Base-by-base conservation (phyloP, 2,888 invertebrate species). In the Eristalis tenax region DNA sequence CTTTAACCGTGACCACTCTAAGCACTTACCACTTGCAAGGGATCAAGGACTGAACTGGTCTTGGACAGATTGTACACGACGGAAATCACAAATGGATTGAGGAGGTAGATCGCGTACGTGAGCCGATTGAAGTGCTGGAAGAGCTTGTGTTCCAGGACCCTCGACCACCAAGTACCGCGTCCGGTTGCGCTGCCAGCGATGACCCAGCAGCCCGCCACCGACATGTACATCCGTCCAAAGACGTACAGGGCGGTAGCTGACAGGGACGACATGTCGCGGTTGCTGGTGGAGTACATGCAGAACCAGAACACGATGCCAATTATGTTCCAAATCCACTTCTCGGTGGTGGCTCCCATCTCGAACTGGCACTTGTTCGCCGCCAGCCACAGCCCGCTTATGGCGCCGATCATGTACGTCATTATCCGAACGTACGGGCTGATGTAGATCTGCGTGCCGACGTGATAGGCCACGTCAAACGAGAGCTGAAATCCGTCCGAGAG, bases 21-120 rank as follows among this genome's bases (percentile, higher is more conserved):
- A n/a, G 15, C 13, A 59, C 91, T 90, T 74, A 93, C 93, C 91
- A 93, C 85, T 90, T 93, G 91, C 26, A 93, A 88, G n/a, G 93
- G 93, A 90, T 93, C 93, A 26, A 92, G 91, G 75, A 92, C 91
- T 0, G 92, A 92, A 77, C 93, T 93, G 32, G 90, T 90, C 64
- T 90, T 92, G 2, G 93, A 91, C 76, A 92, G 82, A 43, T 93
- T 92, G 66, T 92, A 94, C 26, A 94, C 90, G 59, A 94, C 91
- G 73, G 92, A 93, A 82, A 95, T 94, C 13, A 95, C 89, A 50
- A 95, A 90, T 0, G 95, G 95, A 92, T 95, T 95, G 32, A 95
- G 88, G 38, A 95, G 91, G 90, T 95, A 95, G 40, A 94, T 94
- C 65, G 94, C 94, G 90, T 94, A 95, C 0, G 95, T 94, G 40